Evolutionary conservation across 2,888 invertebrate species (phyloP).

Genomic region (Xestia ashworthii): DNA sequence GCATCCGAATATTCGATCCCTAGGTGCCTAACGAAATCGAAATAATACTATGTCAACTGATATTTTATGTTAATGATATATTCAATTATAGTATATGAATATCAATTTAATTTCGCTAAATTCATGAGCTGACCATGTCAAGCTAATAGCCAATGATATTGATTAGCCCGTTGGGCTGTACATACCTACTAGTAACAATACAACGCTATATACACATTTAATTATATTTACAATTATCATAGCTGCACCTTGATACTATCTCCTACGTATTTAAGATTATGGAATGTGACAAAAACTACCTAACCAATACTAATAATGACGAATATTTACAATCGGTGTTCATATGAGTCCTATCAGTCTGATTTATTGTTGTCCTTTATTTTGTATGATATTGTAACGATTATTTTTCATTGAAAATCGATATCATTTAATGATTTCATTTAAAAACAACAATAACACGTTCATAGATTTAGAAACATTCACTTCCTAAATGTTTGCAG

Average conservation of each 20-base stretch:
- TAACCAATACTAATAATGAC: conserved; percentile 78
- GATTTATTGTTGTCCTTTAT: conserved; percentile 63
- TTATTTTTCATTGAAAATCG: conserved; percentile 35
- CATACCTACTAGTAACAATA: conserved; percentile 64
- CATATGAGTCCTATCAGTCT: conserved; percentile 67
- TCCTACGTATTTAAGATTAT: conserved; percentile 77
- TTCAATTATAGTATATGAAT: conserved; percentile 36
- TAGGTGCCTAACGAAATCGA: conserved; percentile 63
- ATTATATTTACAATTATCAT: conserved; percentile 83
- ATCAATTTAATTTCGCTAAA: conserved; percentile 56
- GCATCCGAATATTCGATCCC: neutral
- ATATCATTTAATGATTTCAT: conserved; percentile 52
- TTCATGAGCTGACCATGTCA: conserved; percentile 70
- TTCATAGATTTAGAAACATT: conserved; percentile 42
- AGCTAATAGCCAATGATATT: conserved; percentile 58
- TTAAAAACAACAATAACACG: conserved; percentile 56
- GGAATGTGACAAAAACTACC: conserved; percentile 84
- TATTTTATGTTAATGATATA: conserved; percentile 59
- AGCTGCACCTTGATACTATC: conserved; percentile 79
- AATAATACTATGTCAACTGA: conserved; percentile 65
- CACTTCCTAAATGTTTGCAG: conserved; percentile 50
- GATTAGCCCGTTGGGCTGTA: conserved; percentile 70
- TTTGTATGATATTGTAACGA: conserved; percentile 45
- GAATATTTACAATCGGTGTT: conserved; percentile 67
- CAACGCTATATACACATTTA: conserved; percentile 85